phyloP scores from a whole-genome alignment of 2,888 invertebrate genomes.

The Heteropelma amictum region DNA sequence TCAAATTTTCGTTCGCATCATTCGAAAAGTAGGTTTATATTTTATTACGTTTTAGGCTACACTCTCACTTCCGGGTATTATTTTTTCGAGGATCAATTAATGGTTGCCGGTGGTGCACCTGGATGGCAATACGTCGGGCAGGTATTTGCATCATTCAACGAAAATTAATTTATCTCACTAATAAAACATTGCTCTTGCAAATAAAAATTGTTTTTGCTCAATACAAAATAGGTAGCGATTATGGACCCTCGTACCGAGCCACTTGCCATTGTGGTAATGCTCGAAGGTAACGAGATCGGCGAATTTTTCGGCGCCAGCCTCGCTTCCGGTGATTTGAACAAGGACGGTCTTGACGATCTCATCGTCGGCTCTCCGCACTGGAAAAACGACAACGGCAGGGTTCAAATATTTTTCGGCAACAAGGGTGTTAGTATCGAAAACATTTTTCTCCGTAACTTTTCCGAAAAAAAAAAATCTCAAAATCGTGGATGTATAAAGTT shows the following conservation, averaged over 20 bases:
- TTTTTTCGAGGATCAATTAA: constrained; percentile 58
- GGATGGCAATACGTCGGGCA: constrained; percentile 63
- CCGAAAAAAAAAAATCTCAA: no score
- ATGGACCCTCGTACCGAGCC: constrained; percentile 51
- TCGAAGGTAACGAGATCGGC: constrained; percentile 64
- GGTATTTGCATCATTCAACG: constrained; percentile 50
- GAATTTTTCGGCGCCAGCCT: constrained; percentile 71
- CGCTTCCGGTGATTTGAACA: constrained; percentile 69
- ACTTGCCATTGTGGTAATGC: constrained; percentile 27
- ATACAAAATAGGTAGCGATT: constrained; percentile 65
- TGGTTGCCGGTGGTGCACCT: constrained; percentile 67
- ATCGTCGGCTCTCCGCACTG: constrained; percentile 72
- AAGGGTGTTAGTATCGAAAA: constrained; percentile 19
- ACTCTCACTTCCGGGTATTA: constrained; percentile 67
- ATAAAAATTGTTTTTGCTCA: not conserved
- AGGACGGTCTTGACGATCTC: constrained; percentile 69
- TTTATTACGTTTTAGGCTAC: constrained; percentile 64
- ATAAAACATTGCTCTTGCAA: no score
- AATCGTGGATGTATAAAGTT: no score
- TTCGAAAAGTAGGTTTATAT: not conserved
- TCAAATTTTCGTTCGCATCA: not conserved
- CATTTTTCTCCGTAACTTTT: no score
- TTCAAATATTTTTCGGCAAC: constrained; percentile 65
- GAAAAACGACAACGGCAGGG: constrained; percentile 68
- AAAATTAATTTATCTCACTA: no score